Evolutionary conservation across 2,113 vertebrate species (phyloP), one percentile per base, ranked within the genome.

Genomic region (Callithrix jacchus): DNA sequence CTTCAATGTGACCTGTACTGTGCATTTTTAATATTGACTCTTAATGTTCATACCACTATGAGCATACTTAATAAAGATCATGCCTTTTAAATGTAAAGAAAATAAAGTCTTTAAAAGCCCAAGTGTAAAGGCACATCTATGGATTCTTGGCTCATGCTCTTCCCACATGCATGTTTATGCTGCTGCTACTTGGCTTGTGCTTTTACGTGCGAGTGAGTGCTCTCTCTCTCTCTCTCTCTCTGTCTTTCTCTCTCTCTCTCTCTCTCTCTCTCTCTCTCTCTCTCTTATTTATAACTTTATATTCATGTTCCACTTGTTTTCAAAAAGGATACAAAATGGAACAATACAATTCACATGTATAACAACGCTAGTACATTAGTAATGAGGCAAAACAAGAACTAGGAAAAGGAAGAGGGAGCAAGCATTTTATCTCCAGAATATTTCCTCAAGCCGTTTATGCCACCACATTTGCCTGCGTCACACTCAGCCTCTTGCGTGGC

Each of bases 61-160:
- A 91, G 1, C 5, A 37, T 45, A 64, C 40, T 5, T 88, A 93
- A 25, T 88, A 70, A 35, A 8, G 37, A 17, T 61, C 30, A 80
- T 8, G 73, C 3, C 4, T 82, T 88, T 94, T 94, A 74, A 91
- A 56, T 54, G 93, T 32, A 66, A 81, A 42, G 49, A 96, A 96
- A 79, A 73, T 82, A 68, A 37, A 90, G 68, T 80, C 4, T 74
- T 94, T 81, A 83, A 90, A 91, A 91, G 21, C 9, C 45, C 1
- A 89, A 56, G 7, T 52, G 45, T 83, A 47, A 91, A 93, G 32
- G 11, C 21, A 80, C 6, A 1, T 47, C 52, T 52, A 2, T 32
- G 30, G 12, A 68, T 74, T 88, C 37, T 92, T 91, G 73, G 49
- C 32, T 70, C 54, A 68, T 81, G 11, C 17, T 93, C 27, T 25